Conservation (phyloP, 2,113 vertebrate genomes). For the Poicephalus gulielmi region DNA sequence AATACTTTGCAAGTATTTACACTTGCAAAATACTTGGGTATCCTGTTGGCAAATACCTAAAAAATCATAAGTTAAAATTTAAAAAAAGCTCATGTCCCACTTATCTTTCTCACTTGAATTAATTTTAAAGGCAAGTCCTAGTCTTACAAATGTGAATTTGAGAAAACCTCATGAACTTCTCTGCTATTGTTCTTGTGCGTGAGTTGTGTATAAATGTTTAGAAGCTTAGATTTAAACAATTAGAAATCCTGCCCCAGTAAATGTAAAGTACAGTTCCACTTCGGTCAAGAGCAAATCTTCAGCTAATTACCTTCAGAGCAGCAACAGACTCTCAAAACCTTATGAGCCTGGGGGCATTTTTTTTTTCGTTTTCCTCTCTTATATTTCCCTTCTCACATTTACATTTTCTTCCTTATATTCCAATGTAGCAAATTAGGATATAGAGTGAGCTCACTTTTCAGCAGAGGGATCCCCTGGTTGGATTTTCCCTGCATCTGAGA, state of each 20-base stretch:
- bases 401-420: not conserved
- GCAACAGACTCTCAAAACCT: not conserved
- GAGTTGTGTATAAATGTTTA: not conserved
- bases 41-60: not conserved
- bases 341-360: not conserved
- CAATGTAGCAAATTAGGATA: not conserved
- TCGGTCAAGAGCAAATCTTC: not conserved
- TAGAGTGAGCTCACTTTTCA: not conserved
- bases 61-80: not conserved
- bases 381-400: not conserved
- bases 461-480: not conserved
- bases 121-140: not conserved
- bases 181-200: not conserved
- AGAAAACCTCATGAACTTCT: not conserved
- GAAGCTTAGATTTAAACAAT: not conserved
- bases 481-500: not conserved
- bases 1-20: not conserved
- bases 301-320: slow-evolving; percentile 20
- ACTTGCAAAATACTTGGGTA: not conserved
- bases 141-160: not conserved
- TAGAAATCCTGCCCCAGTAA: not conserved
- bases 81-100: not conserved
- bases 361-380: slow-evolving; percentile 14
- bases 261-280: not conserved
- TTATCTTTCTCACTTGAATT: not conserved